A percentile compares a stretch with the other conserved stretches of the same genome.
Evolutionary conservation across 2,797 vertebrate genomes (phyloP).

Genomic region (Cossypha caffra): DNA sequence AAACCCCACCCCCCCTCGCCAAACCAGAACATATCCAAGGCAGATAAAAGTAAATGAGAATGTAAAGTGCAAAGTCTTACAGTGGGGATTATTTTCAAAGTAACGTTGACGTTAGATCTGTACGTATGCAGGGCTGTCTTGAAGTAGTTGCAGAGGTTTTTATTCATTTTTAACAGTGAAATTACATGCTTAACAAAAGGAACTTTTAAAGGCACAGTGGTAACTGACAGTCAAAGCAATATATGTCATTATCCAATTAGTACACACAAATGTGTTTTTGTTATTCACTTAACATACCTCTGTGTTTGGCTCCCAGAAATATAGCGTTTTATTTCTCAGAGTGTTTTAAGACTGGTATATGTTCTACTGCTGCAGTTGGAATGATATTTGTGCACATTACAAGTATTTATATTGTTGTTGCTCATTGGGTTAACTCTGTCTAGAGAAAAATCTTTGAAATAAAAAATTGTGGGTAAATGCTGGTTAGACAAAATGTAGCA

Average conservation of each 20-base stretch:
- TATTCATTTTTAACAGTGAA: conserved; percentile 69
- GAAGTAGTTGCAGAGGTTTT: conserved; percentile 51
- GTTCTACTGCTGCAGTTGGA: conserved; percentile 21
- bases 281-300: conserved; percentile 69
- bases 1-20: not conserved
- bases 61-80: not conserved
- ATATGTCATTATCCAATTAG: conserved; percentile 79
- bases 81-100: not conserved
- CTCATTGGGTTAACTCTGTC: conserved; percentile 25
- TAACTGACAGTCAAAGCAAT: conserved; percentile 71
- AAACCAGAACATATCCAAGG: not conserved
- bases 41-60: not conserved
- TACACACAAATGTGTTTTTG: conserved; percentile 54
- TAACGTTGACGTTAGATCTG: not conserved
- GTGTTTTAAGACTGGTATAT: conserved; percentile 38
- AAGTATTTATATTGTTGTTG: not conserved
- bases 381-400: conserved; percentile 7
- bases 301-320: conserved; percentile 49
- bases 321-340: conserved; percentile 24
- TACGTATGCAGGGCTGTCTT: not conserved
- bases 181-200: conserved; percentile 71
- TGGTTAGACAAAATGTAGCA: conserved; percentile 11
- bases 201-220: conserved; percentile 73
- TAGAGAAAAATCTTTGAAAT: conserved; percentile 4
- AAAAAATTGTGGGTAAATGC: not conserved